Conservation (phyloP, 2,113 vertebrate species). For the Oryzias curvinotus region DNA sequence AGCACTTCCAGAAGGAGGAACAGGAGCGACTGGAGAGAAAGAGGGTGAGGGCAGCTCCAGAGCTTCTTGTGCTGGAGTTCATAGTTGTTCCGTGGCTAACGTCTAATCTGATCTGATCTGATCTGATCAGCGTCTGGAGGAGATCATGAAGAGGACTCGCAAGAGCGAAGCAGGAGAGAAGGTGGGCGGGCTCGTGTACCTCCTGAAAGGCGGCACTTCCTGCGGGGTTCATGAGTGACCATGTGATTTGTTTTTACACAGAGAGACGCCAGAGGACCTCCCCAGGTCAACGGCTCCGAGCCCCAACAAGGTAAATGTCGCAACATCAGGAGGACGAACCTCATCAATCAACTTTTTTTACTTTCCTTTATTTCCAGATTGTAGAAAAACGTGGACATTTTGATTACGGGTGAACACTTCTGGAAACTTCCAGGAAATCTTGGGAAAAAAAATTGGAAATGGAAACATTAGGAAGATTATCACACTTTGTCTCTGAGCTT, state of each 20-base stretch:
- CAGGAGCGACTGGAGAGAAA: conserved; percentile 93
- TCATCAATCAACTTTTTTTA: no score
- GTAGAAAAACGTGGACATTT: no score
- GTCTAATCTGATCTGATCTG: conserved; percentile 23
- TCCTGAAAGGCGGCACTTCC: neutral
- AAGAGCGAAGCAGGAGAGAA: conserved; percentile 86
- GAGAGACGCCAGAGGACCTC: conserved; percentile 74
- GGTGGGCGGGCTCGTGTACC: conserved; percentile 64
- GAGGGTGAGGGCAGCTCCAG: conserved; percentile 78
- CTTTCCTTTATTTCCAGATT: no score
- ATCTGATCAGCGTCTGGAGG: conserved; percentile 87
- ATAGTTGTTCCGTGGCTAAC: neutral
- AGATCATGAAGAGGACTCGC: conserved; percentile 98
- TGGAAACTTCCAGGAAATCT: no score
- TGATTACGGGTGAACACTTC: no score
- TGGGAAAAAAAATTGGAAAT: no score
- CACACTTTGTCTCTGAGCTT: no score
- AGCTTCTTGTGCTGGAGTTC: neutral
- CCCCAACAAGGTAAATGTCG: conserved; percentile 57
- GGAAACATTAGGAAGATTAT: no score
- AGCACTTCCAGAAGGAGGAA: conserved; percentile 95
- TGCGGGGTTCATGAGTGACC: neutral
- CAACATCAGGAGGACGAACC: fast-evolving
- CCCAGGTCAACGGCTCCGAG: conserved; percentile 79
- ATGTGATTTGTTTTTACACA: conserved; percentile 50